Conservation (phyloP, 2,888 invertebrate genomes). For the Amitus sp. region DNA sequence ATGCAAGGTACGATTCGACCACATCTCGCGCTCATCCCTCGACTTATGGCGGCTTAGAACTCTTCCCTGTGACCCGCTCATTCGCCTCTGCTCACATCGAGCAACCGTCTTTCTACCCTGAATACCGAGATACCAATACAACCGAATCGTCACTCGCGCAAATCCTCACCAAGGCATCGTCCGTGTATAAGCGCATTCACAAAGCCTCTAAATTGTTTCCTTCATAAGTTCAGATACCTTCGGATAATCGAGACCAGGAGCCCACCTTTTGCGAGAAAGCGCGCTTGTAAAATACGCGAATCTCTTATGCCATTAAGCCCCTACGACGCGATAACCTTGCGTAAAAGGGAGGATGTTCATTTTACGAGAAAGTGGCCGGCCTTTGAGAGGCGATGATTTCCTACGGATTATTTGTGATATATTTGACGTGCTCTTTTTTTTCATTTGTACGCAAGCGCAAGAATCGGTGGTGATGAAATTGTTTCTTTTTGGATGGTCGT, state of each 20-base stretch:
- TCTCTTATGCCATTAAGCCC: conserved; percentile 56
- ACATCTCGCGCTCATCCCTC: conserved; percentile 66
- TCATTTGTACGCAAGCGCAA: no score
- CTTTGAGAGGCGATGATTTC: conserved; percentile 31
- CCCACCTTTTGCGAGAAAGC: conserved; percentile 43
- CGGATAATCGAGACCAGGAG: conserved; percentile 53
- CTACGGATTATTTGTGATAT: conserved; percentile 28
- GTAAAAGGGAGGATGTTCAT: conserved; percentile 23
- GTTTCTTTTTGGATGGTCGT: no score
- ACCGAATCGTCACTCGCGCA: conserved; percentile 14
- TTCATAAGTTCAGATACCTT: conserved; percentile 65
- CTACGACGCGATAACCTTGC: conserved; percentile 25
- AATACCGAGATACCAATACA: conserved; percentile 35
- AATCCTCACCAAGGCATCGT: conserved; percentile 41
- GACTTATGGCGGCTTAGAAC: conserved; percentile 66
- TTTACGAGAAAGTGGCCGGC: conserved; percentile 23
- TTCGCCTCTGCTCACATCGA: conserved; percentile 17
- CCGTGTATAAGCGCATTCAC: conserved; percentile 31
- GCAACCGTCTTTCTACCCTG: conserved; percentile 32
- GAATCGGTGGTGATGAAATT: no score
- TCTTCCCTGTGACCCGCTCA: conserved; percentile 43
- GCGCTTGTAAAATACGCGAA: conserved; percentile 55
- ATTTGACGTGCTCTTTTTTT: conserved; percentile 22
- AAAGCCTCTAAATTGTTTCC: conserved; percentile 66
- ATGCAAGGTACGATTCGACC: conserved; percentile 65